These are phyloP conservation scores for Scelioninae gen. 1 DNA, from an alignment of 2,888 invertebrate species.

Conservation along the genomic window DNA sequence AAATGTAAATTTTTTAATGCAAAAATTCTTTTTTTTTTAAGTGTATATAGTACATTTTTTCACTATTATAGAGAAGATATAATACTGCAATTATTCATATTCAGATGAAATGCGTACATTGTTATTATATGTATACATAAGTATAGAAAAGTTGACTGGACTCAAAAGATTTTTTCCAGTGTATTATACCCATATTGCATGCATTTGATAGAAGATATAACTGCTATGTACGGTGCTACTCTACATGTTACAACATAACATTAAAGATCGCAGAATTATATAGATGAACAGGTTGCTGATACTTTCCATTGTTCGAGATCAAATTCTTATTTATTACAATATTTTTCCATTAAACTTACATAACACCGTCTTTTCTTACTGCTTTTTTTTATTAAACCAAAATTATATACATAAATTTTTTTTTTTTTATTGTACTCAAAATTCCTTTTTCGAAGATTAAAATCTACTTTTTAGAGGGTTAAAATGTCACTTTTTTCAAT, in stretches of 20 bases:
- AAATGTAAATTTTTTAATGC: not conserved
- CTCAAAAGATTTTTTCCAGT: slow-evolving; percentile 32
- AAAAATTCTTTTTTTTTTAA: not conserved
- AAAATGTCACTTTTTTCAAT: too few species aligned
- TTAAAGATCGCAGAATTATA: slow-evolving; percentile 59
- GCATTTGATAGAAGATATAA: slow-evolving; percentile 44
- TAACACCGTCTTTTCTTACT: slow-evolving; percentile 23
- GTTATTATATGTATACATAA: slow-evolving; percentile 34
- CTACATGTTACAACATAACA: slow-evolving; percentile 62
- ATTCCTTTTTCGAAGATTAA: too few species aligned
- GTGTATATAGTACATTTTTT: not conserved
- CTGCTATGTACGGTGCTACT: slow-evolving; percentile 43
- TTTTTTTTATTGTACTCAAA: too few species aligned
- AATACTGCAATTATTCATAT: too few species aligned
- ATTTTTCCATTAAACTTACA: slow-evolving; percentile 52
- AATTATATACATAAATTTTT: too few species aligned
- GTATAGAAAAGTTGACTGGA: slow-evolving; percentile 31
- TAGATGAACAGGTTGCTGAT: slow-evolving; percentile 55
- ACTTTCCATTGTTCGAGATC: slow-evolving; percentile 62
- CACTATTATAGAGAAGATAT: slow-evolving; percentile 12
- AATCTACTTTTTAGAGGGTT: too few species aligned
- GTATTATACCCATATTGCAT: slow-evolving; percentile 26
- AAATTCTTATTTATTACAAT: slow-evolving; percentile 54
- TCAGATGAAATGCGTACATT: slow-evolving; percentile 31
- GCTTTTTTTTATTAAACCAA: too few species aligned